phyloP scores from a whole-genome alignment of 2,888 invertebrate species.

The Tillus elongatus region DNA sequence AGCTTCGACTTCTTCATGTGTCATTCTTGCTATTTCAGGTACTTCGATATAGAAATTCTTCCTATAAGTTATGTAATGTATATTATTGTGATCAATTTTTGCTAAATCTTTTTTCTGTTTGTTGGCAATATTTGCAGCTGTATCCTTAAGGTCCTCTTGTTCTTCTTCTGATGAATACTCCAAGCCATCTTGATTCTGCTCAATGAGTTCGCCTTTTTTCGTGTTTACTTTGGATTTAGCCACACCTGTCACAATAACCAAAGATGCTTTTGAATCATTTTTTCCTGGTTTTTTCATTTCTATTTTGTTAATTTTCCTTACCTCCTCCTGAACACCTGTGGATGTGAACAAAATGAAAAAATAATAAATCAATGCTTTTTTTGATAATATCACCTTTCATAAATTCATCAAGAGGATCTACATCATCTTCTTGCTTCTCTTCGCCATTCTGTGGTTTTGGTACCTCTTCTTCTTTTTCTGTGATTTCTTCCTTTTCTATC shows the following conservation, averaged over 20 bases:
- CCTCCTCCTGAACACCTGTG: constrained; percentile 64
- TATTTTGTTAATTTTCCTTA: constrained; percentile 67
- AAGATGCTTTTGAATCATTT: constrained; percentile 46
- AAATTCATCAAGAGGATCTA: constrained; percentile 94
- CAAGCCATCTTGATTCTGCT: constrained; percentile 95
- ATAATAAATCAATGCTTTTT: constrained; percentile 10
- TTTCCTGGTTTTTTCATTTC: constrained; percentile 47
- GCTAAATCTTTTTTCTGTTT: constrained; percentile 88
- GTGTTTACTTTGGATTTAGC: constrained; percentile 70
- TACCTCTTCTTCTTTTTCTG: constrained; percentile 38
- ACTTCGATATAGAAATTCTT: constrained; percentile 98
- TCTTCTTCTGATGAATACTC: constrained; percentile 98
- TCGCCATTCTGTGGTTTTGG: constrained; percentile 48
- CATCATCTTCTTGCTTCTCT: constrained; percentile 59
- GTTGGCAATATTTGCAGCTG: constrained; percentile 78
- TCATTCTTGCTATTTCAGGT: constrained; percentile 90
- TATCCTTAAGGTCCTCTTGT: constrained; percentile 85
- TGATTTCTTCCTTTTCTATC: constrained; percentile 27
- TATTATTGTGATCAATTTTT: constrained; percentile 81
- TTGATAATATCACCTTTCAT: constrained; percentile 63
- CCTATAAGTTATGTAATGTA: constrained; percentile 81
- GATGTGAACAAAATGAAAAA: too few relatives aligned
- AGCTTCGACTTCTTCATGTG: constrained; percentile 72
- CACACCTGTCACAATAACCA: constrained; percentile 76
- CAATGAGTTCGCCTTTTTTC: constrained; percentile 95